Evolutionary conservation across 2,888 invertebrate genomes (phyloP).

Genomic region (Myathropa florea): DNA sequence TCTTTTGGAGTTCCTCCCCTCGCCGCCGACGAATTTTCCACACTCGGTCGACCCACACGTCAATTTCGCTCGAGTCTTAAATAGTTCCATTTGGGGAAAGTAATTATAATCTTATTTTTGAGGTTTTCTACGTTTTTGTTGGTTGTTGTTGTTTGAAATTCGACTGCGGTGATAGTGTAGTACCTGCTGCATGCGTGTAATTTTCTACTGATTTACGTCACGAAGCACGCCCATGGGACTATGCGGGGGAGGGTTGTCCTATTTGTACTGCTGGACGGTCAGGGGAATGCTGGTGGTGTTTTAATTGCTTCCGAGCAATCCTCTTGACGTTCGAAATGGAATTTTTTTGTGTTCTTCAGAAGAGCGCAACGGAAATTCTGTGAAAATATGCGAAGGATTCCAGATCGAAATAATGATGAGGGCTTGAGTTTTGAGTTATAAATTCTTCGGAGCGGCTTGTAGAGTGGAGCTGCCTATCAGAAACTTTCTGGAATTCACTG

Average conservation of each 20-base stretch:
- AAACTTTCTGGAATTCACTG: no score
- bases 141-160: not conserved
- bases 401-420: not conserved
- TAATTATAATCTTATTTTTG: conserved; percentile 22
- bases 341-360: not conserved
- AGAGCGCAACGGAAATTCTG: not conserved
- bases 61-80: not conserved
- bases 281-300: not conserved
- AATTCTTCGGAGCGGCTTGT: not conserved
- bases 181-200: conserved; percentile 2
- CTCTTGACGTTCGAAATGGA: not conserved
- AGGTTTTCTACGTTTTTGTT: not conserved
- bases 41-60: not conserved
- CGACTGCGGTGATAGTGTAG: not conserved
- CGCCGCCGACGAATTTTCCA: not conserved
- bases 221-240: not conserved
- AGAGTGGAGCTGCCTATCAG: no score
- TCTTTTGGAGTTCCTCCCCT: not conserved
- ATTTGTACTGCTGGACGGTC: not conserved
- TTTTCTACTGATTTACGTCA: not conserved
- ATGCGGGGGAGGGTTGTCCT: not conserved
- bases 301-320: not conserved
- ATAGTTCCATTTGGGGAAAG: conserved; percentile 9
- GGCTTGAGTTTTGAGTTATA: not conserved
- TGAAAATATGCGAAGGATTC: not conserved